A percentile compares a stretch with the other conserved stretches of the same genome.
These are phyloP conservation scores for Ichneumon xanthorius DNA, from an alignment of 2,888 invertebrate species.

Conservation along the genomic window DNA sequence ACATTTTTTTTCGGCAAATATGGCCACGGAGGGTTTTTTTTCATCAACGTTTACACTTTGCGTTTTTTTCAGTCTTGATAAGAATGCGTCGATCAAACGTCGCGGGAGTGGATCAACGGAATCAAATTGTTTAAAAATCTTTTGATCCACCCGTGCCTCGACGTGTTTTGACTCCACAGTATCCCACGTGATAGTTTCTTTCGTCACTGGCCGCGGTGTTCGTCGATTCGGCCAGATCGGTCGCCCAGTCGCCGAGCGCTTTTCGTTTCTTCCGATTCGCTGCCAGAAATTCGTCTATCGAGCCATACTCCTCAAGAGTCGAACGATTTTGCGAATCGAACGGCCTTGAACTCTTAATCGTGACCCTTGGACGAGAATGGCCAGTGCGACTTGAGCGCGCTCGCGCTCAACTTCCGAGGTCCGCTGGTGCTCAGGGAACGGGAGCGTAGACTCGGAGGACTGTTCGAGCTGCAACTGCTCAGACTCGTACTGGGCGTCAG, in stretches of 20 bases:
- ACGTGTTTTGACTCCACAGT: constrained; percentile 7
- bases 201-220: constrained; percentile 12
- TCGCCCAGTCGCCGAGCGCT: background rate
- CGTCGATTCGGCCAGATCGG: background rate
- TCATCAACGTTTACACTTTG: constrained; percentile 48
- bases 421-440: constrained; percentile 83
- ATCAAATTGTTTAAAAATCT: constrained; percentile 8
- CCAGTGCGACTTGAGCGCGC: constrained; percentile 81
- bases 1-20: constrained; percentile 54
- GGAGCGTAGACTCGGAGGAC: constrained; percentile 83
- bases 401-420: constrained; percentile 79
- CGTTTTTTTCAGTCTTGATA: constrained; percentile 42
- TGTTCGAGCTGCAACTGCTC: constrained; percentile 84
- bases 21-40: constrained; percentile 53
- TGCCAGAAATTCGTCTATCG: constrained; percentile 41
- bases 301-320: constrained; percentile 48
- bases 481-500: constrained; percentile 84
- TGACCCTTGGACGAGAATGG: constrained; percentile 81
- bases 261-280: constrained; percentile 39
- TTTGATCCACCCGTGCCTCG: constrained; percentile 22
- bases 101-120: constrained; percentile 26
- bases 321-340: constrained; percentile 38
- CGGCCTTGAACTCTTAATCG: constrained; percentile 67
- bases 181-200: background rate
- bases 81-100: constrained; percentile 47